Evolutionary conservation across 1,140 invertebrate genomes (phyloP).

Genomic region (Bombyx mandarina): DNA sequence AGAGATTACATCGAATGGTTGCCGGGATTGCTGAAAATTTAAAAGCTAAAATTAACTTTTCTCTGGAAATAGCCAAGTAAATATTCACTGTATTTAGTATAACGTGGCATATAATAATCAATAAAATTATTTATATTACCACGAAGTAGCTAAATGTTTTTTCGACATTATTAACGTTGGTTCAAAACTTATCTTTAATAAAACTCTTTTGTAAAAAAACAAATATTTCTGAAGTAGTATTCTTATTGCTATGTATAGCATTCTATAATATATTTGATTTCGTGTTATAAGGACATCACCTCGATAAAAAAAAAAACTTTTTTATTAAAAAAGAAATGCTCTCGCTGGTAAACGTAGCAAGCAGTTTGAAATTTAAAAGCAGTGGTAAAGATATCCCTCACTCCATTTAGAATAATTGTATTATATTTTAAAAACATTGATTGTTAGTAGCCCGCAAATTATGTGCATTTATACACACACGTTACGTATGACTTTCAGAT

Average conservation of each 20-base stretch:
- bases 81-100: not conserved
- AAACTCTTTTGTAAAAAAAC: not conserved
- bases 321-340: too few relatives aligned
- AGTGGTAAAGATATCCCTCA: too few relatives aligned
- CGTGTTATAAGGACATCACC: too few relatives aligned
- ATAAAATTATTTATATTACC: not conserved
- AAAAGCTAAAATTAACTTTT: slow-evolving; percentile 44
- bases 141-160: not conserved
- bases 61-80: slow-evolving; percentile 44
- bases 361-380: too few relatives aligned
- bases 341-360: too few relatives aligned
- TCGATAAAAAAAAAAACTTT: too few relatives aligned
- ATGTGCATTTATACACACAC: too few relatives aligned
- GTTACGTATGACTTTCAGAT: too few relatives aligned
- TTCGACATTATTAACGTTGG: not conserved
- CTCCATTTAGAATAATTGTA: too few relatives aligned
- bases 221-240: not conserved
- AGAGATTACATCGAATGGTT: slow-evolving; percentile 39
- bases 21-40: slow-evolving; percentile 39
- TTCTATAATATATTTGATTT: too few relatives aligned
- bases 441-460: too few relatives aligned
- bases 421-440: too few relatives aligned
- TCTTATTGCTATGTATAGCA: not conserved
- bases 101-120: not conserved
- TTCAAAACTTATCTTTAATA: not conserved